Percentiles rank a stretch among this genome's conserved stretches.
phyloP scores from a whole-genome alignment of 2,888 invertebrate species.

The Arrhopalites spinosus region DNA sequence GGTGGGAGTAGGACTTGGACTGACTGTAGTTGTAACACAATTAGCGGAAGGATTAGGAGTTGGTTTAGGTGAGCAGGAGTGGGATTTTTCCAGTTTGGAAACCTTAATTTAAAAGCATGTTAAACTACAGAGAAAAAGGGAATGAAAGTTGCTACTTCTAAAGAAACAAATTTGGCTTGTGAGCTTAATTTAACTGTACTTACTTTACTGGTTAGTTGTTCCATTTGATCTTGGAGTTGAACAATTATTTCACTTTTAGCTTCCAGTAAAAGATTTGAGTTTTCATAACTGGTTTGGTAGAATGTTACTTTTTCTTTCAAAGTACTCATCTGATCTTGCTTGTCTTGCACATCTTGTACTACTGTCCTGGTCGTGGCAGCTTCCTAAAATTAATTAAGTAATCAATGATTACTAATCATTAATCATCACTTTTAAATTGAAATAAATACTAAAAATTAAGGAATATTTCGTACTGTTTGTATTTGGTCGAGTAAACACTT shows the following conservation, averaged over 20 bases:
- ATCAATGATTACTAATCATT: background rate
- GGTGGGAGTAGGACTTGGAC: constrained; percentile 13
- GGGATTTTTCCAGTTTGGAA: constrained; percentile 25
- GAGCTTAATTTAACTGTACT: background rate
- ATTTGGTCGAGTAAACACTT: constrained; percentile 46
- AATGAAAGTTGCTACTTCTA: background rate
- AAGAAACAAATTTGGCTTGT: background rate
- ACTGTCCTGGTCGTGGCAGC: constrained; percentile 31
- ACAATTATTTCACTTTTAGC: constrained; percentile 51
- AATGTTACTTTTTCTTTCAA: constrained; percentile 47
- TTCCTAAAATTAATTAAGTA: constrained; percentile 13
- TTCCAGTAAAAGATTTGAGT: constrained; percentile 45
- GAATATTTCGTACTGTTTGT: constrained; percentile 41
- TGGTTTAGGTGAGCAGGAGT: constrained; percentile 17
- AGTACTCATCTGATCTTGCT: constrained; percentile 45
- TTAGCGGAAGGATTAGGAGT: background rate
- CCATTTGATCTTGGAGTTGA: constrained; percentile 50
- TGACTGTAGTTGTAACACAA: background rate
- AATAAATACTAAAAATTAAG: background rate
- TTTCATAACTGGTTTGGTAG: constrained; percentile 49
- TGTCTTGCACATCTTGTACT: constrained; percentile 49
- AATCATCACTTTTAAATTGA: background rate
- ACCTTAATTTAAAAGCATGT: constrained; percentile 16
- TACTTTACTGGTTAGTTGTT: constrained; percentile 51
- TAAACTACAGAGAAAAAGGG: background rate